Evolutionary conservation across 1,140 invertebrate species (phyloP).

Genomic region (Paracyclopina nana): DNA sequence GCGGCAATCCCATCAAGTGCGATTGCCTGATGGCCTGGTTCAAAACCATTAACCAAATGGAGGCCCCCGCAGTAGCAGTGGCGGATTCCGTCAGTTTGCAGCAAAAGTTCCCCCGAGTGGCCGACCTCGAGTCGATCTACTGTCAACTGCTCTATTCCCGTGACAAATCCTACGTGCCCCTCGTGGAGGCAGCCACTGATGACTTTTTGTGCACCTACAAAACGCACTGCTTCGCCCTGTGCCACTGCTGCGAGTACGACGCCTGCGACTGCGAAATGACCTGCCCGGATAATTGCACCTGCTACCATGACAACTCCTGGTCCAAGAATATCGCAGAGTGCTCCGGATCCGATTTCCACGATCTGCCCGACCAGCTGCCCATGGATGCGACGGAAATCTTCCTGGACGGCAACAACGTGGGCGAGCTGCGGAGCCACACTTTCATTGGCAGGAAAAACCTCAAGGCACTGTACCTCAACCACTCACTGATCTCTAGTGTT

Average conservation of each 20-base stretch:
- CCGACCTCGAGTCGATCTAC: constrained; percentile 73
- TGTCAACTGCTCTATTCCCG: constrained; percentile 68
- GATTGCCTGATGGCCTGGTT: constrained; percentile 65
- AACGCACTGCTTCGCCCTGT: constrained; percentile 64
- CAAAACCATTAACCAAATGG: constrained; percentile 47
- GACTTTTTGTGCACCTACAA: constrained; percentile 79
- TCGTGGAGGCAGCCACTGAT: constrained; percentile 58
- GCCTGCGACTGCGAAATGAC: constrained; percentile 83
- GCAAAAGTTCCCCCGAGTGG: constrained; percentile 68
- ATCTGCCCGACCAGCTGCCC: constrained; percentile 56
- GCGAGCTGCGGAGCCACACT: constrained; percentile 61
- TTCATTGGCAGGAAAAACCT: constrained; percentile 70
- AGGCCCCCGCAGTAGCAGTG: constrained; percentile 43
- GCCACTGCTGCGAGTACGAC: constrained; percentile 78
- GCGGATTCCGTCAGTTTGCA: constrained; percentile 65
- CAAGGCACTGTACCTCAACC: constrained; percentile 56
- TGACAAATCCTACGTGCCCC: constrained; percentile 51
- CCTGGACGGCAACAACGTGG: constrained; percentile 65
- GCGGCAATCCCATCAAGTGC: constrained; percentile 67
- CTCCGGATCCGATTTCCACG: constrained; percentile 45
- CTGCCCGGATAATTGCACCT: constrained; percentile 66
- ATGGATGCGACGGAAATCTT: constrained; percentile 76
- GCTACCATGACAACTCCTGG: constrained; percentile 76
- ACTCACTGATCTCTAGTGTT: constrained; percentile 57
- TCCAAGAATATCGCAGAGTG: constrained; percentile 75